A percentile compares a stretch with the other conserved stretches of the same genome.
phyloP scores from a whole-genome alignment of 2,888 invertebrate genomes.

The Chirona hameri region DNA sequence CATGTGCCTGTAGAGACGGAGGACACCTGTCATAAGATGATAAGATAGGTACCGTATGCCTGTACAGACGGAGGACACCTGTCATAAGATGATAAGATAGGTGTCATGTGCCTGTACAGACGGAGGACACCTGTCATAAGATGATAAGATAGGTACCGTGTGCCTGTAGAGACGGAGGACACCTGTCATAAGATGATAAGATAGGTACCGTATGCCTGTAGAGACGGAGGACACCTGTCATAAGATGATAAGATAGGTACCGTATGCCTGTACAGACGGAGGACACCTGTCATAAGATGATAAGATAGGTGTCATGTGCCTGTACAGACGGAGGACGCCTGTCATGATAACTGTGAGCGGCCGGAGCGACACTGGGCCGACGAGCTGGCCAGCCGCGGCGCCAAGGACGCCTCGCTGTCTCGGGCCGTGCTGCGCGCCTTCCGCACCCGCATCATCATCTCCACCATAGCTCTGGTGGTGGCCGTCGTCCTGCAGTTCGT shows the following conservation, averaged over 20 bases:
- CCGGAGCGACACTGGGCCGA: background rate
- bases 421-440: conserved; percentile 45
- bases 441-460: conserved; percentile 45
- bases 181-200: too few species aligned
- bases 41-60: too few species aligned
- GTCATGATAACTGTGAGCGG: background rate
- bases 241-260: background rate
- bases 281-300: too few species aligned
- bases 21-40: too few species aligned
- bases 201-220: too few species aligned
- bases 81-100: background rate
- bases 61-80: background rate
- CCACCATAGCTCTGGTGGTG: conserved; percentile 44
- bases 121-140: background rate
- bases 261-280: too few species aligned
- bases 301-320: too few species aligned
- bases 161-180: too few species aligned
- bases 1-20: too few species aligned
- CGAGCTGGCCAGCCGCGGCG: conserved; percentile 38
- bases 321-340: background rate
- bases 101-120: too few species aligned
- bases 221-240: background rate
- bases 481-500: conserved; percentile 46
- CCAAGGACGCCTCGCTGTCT: conserved; percentile 45
- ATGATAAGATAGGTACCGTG: background rate